A percentile compares a stretch with the other conserved stretches of the same genome.
Evolutionary conservation across 2,797 vertebrate species (phyloP).

Genomic region (Momotus momota): DNA sequence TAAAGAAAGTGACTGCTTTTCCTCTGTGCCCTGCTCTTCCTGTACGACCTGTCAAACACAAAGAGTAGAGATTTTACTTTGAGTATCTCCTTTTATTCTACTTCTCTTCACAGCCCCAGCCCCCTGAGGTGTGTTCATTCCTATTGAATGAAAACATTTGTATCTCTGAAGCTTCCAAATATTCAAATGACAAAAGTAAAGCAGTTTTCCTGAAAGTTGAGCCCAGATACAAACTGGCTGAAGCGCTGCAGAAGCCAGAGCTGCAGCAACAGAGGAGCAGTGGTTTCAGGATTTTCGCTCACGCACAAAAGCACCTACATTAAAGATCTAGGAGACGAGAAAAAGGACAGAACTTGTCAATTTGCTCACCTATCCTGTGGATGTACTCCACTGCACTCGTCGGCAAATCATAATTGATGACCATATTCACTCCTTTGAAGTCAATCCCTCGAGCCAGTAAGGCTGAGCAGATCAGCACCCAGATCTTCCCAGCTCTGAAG

Average conservation of each 20-base stretch:
- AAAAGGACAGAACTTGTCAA: neutral
- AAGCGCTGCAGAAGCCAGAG: neutral
- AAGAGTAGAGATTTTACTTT: neutral
- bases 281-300: neutral
- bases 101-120: neutral
- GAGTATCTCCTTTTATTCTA: neutral
- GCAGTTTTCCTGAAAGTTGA: neutral
- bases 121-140: neutral
- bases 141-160: neutral
- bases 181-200: neutral
- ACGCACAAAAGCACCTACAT: neutral
- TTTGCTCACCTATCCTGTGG: constrained; percentile 90
- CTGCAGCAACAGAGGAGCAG: neutral
- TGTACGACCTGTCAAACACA: constrained; percentile 86
- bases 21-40: constrained; percentile 93
- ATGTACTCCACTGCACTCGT: constrained; percentile 97
- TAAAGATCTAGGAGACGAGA: neutral
- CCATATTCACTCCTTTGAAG: constrained; percentile 96
- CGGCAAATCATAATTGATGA: constrained; percentile 96
- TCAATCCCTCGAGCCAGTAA: constrained; percentile 95
- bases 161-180: neutral
- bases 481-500: constrained; percentile 95
- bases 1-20: constrained; percentile 94
- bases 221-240: neutral
- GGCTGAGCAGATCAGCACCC: constrained; percentile 96